These are phyloP conservation scores for Adelognathus sp. DNA, from an alignment of 2,888 invertebrate genomes.

Conservation along the genomic window DNA sequence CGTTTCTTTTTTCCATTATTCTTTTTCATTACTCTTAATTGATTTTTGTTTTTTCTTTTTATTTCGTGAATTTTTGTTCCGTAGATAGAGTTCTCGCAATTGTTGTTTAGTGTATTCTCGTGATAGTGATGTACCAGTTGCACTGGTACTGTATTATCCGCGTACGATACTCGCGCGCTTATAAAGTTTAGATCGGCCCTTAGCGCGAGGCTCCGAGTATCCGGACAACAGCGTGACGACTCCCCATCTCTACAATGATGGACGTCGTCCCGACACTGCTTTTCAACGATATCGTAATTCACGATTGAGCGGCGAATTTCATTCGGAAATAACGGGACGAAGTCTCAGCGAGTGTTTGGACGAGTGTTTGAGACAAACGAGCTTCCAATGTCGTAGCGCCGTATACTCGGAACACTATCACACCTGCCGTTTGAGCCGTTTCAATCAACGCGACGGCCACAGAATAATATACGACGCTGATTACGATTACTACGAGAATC, in stretches of 20 bases:
- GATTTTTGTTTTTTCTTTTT: too few relatives aligned
- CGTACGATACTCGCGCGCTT: constrained; percentile 59
- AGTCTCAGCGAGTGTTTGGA: constrained; percentile 95
- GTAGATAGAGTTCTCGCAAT: too few relatives aligned
- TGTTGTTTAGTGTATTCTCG: neutral
- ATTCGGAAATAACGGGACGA: constrained; percentile 93
- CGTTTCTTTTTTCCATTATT: too few relatives aligned
- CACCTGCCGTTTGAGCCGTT: constrained; percentile 92
- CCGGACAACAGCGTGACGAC: constrained; percentile 93
- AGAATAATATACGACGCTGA: constrained; percentile 94
- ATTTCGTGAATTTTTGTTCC: too few relatives aligned
- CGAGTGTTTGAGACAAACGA: constrained; percentile 93
- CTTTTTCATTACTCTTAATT: too few relatives aligned
- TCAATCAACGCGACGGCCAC: constrained; percentile 94
- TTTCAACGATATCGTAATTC: constrained; percentile 94
- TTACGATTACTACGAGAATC: constrained; percentile 96
- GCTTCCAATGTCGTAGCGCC: constrained; percentile 94
- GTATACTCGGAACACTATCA: constrained; percentile 93
- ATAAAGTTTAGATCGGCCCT: constrained; percentile 69
- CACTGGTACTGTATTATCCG: constrained; percentile 48
- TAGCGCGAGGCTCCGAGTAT: constrained; percentile 94
- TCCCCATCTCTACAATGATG: constrained; percentile 89
- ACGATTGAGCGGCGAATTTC: constrained; percentile 92
- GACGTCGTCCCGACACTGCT: constrained; percentile 92
- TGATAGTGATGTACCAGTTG: neutral